These are phyloP conservation scores for Lithobates pipiens DNA, from an alignment of 2,797 vertebrate species.

Conservation along the genomic window DNA sequence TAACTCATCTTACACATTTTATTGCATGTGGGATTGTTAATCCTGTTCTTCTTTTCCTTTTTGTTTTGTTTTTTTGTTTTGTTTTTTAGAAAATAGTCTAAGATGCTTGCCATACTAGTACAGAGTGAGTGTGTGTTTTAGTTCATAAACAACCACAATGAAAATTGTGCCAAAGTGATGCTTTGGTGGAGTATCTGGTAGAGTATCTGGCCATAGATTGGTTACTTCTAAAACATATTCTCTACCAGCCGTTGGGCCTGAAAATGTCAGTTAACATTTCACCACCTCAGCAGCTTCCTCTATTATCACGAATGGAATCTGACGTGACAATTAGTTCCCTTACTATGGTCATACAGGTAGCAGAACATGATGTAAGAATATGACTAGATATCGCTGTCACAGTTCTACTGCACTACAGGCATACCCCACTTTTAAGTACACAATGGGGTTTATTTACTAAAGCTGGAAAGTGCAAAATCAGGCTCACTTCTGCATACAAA, in stretches of 20 bases:
- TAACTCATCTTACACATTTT: no score
- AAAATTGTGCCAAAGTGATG: background rate
- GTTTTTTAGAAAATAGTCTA: no score
- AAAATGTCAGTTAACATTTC: constrained; percentile 27
- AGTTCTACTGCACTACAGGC: background rate
- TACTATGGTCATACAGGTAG: constrained; percentile 26
- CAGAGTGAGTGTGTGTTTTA: no score
- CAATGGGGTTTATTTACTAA: no score
- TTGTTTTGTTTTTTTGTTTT: no score
- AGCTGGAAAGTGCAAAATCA: no score
- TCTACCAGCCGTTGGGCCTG: background rate
- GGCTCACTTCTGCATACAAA: no score
- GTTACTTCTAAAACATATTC: constrained; percentile 14
- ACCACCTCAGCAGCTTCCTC: constrained; percentile 40
- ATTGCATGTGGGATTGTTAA: no score
- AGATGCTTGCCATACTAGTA: no score
- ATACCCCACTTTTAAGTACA: no score
- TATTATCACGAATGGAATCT: constrained; percentile 14
- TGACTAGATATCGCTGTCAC: background rate
- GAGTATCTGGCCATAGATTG: background rate
- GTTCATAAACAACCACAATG: background rate
- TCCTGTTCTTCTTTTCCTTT: no score
- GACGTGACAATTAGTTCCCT: constrained; percentile 11
- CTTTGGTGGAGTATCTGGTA: background rate
- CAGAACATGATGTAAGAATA: background rate